A percentile compares a stretch with the other conserved stretches of the same genome.
Conservation (phyloP, 2,797 vertebrate genomes). For the Tapera naevia region DNA sequence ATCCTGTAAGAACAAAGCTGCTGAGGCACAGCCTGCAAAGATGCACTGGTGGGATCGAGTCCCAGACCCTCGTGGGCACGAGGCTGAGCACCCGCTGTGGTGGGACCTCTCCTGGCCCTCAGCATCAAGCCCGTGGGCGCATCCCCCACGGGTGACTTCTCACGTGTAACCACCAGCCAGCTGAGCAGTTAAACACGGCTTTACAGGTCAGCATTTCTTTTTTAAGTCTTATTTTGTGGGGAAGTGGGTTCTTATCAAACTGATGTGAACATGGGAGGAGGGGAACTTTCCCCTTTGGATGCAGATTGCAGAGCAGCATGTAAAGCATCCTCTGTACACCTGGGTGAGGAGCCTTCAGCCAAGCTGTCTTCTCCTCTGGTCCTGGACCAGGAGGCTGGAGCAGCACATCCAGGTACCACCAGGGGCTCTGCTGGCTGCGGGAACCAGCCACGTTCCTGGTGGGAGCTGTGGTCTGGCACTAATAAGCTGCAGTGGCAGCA, state of each 20-base stretch:
- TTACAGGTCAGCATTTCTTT: neutral
- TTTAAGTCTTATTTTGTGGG: neutral
- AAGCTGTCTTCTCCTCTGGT: neutral
- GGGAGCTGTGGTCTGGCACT: too few species aligned
- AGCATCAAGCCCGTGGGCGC: fast-evolving
- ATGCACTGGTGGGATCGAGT: fast-evolving
- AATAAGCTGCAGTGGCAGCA: too few species aligned
- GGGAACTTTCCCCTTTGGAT: neutral
- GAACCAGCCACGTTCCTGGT: neutral
- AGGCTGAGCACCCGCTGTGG: fast-evolving
- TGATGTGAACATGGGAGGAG: neutral
- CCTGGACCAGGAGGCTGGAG: neutral
- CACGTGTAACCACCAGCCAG: fast-evolving
- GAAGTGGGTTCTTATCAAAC: neutral
- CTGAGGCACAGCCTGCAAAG: fast-evolving
- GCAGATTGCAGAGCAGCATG: neutral
- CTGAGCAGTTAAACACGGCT: neutral
- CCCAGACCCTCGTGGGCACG: fast-evolving
- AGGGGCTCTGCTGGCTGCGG: neutral
- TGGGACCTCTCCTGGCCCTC: fast-evolving
- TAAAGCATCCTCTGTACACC: neutral
- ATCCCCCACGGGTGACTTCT: neutral
- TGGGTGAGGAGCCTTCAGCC: neutral
- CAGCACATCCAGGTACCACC: neutral
- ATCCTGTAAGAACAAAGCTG: constrained; percentile 76